Evolutionary conservation across 2,888 invertebrate species (phyloP).

Genomic region (Iphiclides podalirius): DNA sequence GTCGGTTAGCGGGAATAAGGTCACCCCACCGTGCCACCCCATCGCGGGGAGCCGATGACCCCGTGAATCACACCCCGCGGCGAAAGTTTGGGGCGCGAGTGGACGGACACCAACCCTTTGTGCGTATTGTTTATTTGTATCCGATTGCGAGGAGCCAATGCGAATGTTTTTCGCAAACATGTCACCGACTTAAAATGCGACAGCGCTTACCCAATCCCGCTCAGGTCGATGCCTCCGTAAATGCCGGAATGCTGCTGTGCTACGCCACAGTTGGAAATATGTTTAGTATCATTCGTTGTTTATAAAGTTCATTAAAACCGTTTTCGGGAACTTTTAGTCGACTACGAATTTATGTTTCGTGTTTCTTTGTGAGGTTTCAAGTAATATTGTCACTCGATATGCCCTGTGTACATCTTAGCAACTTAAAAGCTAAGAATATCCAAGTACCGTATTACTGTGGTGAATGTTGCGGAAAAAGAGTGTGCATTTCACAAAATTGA

Average conservation of each 20-base stretch:
- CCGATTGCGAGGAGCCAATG: slow-evolving; percentile 9
- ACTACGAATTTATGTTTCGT: no score
- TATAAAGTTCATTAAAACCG: no score
- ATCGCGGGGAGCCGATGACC: slow-evolving; percentile 27
- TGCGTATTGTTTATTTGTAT: slow-evolving; percentile 19
- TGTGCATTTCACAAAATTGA: background rate
- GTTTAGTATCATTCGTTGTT: no score
- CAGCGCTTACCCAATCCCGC: no score
- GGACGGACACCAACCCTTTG: slow-evolving; percentile 38
- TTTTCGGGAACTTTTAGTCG: no score
- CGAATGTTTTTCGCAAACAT: background rate
- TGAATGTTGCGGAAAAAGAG: background rate
- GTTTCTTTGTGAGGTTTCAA: no score
- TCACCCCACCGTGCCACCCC: slow-evolving; percentile 1
- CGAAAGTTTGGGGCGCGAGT: slow-evolving; percentile 28
- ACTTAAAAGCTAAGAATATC: no score
- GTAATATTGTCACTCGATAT: no score
- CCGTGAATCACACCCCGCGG: slow-evolving; percentile 28
- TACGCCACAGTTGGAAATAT: no score
- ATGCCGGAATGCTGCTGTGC: no score
- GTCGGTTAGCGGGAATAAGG: slow-evolving; percentile 2
- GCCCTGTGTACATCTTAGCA: no score
- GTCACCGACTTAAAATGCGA: slow-evolving; percentile 2
- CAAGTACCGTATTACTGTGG: background rate
- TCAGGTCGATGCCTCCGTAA: no score